Conservation (phyloP, 2,797 vertebrate species). For the Orientallactaga sibirica region DNA sequence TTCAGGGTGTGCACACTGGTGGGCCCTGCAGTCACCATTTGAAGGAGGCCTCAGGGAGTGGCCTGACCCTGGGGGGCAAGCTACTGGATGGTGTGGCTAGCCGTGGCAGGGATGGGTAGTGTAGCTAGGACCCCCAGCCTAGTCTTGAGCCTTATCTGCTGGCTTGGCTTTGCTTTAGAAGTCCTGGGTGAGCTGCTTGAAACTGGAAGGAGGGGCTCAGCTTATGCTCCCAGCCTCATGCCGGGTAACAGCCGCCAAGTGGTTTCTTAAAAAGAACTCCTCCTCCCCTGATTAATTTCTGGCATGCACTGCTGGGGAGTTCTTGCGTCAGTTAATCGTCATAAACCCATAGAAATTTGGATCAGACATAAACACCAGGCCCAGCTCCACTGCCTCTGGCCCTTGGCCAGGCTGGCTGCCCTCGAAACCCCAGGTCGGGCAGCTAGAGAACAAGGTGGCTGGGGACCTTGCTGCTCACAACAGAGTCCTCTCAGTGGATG, state of each 20-base stretch:
- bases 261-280: conserved; percentile 85
- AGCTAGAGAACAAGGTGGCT: not conserved
- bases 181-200: not conserved
- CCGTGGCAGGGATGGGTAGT: not conserved
- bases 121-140: not conserved
- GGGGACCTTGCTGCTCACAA: not conserved
- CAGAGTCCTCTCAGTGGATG: not conserved
- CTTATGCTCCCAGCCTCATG: conserved; percentile 65
- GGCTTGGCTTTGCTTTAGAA: conserved; percentile 1
- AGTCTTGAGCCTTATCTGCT: not conserved
- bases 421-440: conserved; percentile 63
- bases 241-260: conserved; percentile 61
- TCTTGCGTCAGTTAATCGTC: conserved; percentile 89
- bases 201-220: conserved; percentile 59
- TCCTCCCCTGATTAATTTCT: conserved; percentile 86
- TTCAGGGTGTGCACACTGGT: not conserved
- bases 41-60: not conserved
- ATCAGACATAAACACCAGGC: conserved; percentile 84
- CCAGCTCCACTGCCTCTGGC: conserved; percentile 72
- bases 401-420: conserved; percentile 80
- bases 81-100: too few relatives aligned
- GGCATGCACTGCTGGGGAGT: conserved; percentile 82
- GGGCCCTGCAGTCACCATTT: not conserved
- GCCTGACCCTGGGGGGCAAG: not conserved
- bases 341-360: conserved; percentile 84